A percentile compares a stretch with the other conserved stretches of the same genome.
Conservation (phyloP, 2,797 vertebrate genomes). For the Oreortyx pictus region DNA sequence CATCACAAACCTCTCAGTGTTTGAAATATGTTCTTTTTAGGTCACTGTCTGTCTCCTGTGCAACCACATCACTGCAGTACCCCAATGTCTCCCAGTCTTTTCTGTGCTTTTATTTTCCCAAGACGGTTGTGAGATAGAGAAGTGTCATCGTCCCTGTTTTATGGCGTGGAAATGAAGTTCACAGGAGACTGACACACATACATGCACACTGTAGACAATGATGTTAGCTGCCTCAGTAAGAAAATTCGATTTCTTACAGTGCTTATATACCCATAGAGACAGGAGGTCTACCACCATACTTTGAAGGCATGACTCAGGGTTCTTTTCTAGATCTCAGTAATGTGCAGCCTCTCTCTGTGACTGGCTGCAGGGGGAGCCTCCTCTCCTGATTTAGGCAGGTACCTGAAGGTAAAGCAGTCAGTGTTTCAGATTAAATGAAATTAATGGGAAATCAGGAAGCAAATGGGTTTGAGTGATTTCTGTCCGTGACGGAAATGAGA, state of each 20-base stretch:
- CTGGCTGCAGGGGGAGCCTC: conserved; percentile 21
- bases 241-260: background rate
- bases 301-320: background rate
- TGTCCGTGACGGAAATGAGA: background rate
- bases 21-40: background rate
- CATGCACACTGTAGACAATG: background rate
- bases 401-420: background rate
- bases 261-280: background rate
- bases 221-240: background rate
- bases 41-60: background rate
- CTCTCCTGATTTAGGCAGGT: background rate
- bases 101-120: background rate
- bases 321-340: background rate
- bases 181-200: fast-evolving
- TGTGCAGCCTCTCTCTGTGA: background rate
- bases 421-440: background rate
- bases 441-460: background rate
- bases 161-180: background rate
- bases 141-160: background rate
- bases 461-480: background rate
- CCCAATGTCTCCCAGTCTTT: background rate
- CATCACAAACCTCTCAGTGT: background rate
- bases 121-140: fast-evolving
- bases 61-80: no score
- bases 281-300: background rate